Conservation (phyloP, 1,140 invertebrate species). For the Drosophila dunni region DNA sequence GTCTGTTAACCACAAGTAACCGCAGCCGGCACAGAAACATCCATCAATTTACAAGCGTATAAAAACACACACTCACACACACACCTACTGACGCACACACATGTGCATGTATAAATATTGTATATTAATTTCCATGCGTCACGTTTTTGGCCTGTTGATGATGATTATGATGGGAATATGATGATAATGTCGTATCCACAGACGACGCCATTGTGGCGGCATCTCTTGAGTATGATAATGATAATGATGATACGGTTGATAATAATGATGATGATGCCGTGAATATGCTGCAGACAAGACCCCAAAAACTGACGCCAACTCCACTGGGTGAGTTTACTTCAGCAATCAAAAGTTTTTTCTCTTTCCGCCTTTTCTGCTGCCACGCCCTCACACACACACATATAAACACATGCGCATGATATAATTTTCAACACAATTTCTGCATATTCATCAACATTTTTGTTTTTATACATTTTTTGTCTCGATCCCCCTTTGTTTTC, state of each 20-base stretch:
- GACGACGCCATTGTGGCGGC: slow-evolving; percentile 21
- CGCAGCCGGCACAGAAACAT: slow-evolving; percentile 34
- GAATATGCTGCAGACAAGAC: slow-evolving; percentile 38
- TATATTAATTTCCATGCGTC: slow-evolving; percentile 67
- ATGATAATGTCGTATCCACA: slow-evolving; percentile 9
- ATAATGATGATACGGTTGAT: slow-evolving; percentile 3
- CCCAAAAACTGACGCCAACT: slow-evolving; percentile 37
- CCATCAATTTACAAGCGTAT: slow-evolving; percentile 39
- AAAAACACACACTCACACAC: slow-evolving; percentile 17
- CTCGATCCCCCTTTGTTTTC: slow-evolving; percentile 24
- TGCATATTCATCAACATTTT: slow-evolving; percentile 54
- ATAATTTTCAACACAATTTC: slow-evolving; percentile 49
- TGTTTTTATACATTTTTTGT: slow-evolving; percentile 33
- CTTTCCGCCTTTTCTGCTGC: not conserved
- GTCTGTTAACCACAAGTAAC: slow-evolving; percentile 7
- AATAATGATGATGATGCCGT: slow-evolving; percentile 22
- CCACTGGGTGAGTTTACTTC: slow-evolving; percentile 40
- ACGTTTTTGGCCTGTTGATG: slow-evolving; percentile 61
- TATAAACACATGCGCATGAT: slow-evolving; percentile 10
- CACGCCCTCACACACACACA: slow-evolving; percentile 18
- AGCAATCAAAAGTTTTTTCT: slow-evolving; percentile 35
- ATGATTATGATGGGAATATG: slow-evolving; percentile 44
- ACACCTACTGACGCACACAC: slow-evolving; percentile 7
- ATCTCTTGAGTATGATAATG: not conserved
- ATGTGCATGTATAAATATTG: slow-evolving; percentile 27